Evolutionary conservation across 2,888 invertebrate genomes (phyloP).

Genomic region (Itoplectis maculator): DNA sequence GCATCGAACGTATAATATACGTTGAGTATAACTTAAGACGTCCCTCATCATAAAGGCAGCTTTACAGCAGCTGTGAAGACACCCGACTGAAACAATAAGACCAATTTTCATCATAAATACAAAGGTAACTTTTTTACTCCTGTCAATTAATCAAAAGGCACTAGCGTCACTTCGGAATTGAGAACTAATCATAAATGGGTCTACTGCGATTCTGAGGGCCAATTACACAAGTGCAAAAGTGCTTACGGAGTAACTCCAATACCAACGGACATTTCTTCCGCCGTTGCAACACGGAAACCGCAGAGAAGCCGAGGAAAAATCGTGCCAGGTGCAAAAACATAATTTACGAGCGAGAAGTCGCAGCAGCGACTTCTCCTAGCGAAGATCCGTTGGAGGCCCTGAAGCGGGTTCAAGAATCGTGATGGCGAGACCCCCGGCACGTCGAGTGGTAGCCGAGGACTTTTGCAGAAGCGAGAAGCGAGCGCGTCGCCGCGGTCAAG

Average conservation of each 20-base stretch:
- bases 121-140: too few relatives aligned
- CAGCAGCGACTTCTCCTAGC: constrained; percentile 37
- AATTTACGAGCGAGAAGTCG: constrained; percentile 76
- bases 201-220: too few relatives aligned
- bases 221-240: constrained; percentile 38
- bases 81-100: neutral
- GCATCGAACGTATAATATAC: constrained; percentile 65
- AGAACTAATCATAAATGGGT: too few relatives aligned
- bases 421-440: neutral
- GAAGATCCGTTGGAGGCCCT: constrained; percentile 26
- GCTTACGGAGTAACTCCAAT: constrained; percentile 14
- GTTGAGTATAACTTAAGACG: constrained; percentile 58
- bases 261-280: constrained; percentile 42
- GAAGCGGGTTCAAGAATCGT: constrained; percentile 24
- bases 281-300: constrained; percentile 37
- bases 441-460: constrained; percentile 11
- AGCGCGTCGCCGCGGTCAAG: constrained; percentile 18
- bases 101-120: neutral
- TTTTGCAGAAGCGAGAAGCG: constrained; percentile 17
- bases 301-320: constrained; percentile 51
- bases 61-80: constrained; percentile 26
- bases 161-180: too few relatives aligned
- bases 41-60: constrained; percentile 44
- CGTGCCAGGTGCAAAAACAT: constrained; percentile 76
- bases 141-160: too few relatives aligned